Base-by-base conservation (phyloP, 1,140 invertebrate species). In the Chironomus striatipennis region DNA sequence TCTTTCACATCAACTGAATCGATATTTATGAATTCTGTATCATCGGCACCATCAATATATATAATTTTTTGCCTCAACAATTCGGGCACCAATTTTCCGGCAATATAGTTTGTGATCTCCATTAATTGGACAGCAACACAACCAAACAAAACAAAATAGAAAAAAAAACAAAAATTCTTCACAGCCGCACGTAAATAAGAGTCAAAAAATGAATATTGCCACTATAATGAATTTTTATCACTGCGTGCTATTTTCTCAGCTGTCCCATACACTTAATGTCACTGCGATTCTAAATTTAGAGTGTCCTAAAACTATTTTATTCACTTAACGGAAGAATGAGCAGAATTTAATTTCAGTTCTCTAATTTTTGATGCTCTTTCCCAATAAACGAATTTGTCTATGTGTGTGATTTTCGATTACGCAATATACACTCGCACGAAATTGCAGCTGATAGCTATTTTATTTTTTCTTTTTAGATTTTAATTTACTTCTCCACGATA, bases 21-120 rank as follows among this genome's bases (percentile, higher is more conserved):
- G 18, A 70, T 70, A 17, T 70, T 70, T n/a, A 70, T 70, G 18
- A 70, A 70, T 70, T 70, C 65, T 12, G 65, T 18, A 18, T 70
- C 65, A 70, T 70, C 65, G 10, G n/a, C n/a, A 20, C 65, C 65
- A 18, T 70, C 65, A 5, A 70, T 70, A 70, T 70, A 20, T 18
- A 70, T 70, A 20, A 70, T 70, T 18, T 70, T 70, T 21, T 70
- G 65, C 65, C 18, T 70, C 65, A 70, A 70, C 18, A 70, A 70
- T 70, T 70, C 65, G 4, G 65, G 65, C 18, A 70, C 18, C 65
- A 70, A 70, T 70, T 70, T 70, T 18, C 5, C 65, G 20, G 65
- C 20, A 70, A 70, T 70, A 18, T 70, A 70, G 20, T 18, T 70
- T 70, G 5, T 70, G 8, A 18, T 70, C n/a, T 70, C 65, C 65